Evolutionary conservation across 2,797 vertebrate genomes (phyloP), one percentile per base, ranked within the genome.

Genomic region (Neosilurus mollespiculum): DNA sequence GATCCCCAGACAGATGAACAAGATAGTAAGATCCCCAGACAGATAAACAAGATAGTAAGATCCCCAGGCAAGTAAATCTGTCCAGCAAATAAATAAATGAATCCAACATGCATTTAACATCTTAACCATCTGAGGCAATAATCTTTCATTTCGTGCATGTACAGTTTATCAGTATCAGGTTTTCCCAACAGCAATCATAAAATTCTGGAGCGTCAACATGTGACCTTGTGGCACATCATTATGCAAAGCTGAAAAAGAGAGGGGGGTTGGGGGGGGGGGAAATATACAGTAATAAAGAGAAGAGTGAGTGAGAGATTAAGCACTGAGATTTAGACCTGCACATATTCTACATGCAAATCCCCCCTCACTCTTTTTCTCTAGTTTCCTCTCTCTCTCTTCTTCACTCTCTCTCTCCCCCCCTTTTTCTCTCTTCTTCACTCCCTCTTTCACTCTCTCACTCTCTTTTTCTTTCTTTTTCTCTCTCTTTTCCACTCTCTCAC

Each of bases 221-320:
- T 88, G 89, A 89, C 88, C 90, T 91, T 81, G 78, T 59, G 84
- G 85, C 87, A 88, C 77, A 71, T 90, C 89, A 83, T 84, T 84
- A 86, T 81, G 75, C 83, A 90, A 87, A 91, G 66, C 84, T 67
- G 26, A 76, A 12, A 34, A 15, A 20, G 51, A 20, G 1, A 4
- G 71, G 10, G 9, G 8, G n/a, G 9, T 8, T 9, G 5, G 14
- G 12, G 51, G 9, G n/a, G 26, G 67, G 66, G 66, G 43, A 82
- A 73, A 76, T 7, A 15, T 34, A 78, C 3, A 83, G 8, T 20
- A n/a, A 66, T 54, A 43, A 16, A 53, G 62, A 18, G 24, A 83
- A 4, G 18, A n/a, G 56, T 54, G n/a, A 58, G n/a, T 24, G 14
- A 24, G 34, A 64, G 78, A 67, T 53, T 56, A 34, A 53, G 15